Evolutionary conservation across 2,113 vertebrate species (phyloP), one percentile per base, ranked within the genome.

Genomic region (Pao palembangensis): DNA sequence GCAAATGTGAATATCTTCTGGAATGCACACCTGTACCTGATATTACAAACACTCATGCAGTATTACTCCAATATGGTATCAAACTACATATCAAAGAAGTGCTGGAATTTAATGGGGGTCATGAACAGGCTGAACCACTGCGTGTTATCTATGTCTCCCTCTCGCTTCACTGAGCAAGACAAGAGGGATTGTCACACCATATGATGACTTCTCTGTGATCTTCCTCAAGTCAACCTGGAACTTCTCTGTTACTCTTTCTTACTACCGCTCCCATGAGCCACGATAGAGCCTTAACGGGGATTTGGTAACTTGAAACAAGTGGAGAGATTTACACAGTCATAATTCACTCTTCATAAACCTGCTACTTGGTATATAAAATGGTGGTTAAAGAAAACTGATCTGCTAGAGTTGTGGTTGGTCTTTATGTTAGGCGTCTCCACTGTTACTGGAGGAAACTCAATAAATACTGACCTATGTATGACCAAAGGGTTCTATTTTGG

Each of bases 331-430:
- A 87, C 56, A 50, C 56, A 73, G 83, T 85, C 57, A 74, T 87
- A 89, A 89, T 63, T 89, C 77, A 89, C 67, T 55, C 64, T 87
- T 84, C 82, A 80, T 90, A 88, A 88, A 89, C 61, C 85, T 86
- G 87, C 83, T 89, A 82, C 82, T 83, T 78, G 82, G 79, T 69
- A 80, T 76, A 82, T 88, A 71, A 78, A 74, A 79, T 85, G 75
- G 68, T 61, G 64, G 71, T 75, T 67, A 76, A 52, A 58, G 81
- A 80, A 70, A 86, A 74, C 38, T 52, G 81, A 87, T 81, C 58
- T 61, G 54, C 51, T 55, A 51, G 69, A 77, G 73, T 55, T 16
- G n/a, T 57, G 55, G 53, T 48, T 59, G 57, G 49, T 70, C 52
- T 44, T 23, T 38, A 68, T 51, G 52, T 50, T 48, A 23, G 51